phyloP scores from a whole-genome alignment of 2,888 invertebrate species.

The Mechanitis mazaeus region DNA sequence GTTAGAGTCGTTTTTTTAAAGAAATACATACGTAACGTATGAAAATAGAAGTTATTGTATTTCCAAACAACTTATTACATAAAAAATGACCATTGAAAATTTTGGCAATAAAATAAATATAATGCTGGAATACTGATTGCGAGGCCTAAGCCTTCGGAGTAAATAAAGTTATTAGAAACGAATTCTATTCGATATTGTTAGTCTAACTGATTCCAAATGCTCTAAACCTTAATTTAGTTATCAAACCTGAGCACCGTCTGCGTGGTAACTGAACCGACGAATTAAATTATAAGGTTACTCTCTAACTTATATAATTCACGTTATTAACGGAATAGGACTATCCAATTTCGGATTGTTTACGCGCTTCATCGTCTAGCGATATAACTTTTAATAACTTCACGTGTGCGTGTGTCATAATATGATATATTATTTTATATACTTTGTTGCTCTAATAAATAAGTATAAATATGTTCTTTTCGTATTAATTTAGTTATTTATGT shows the following conservation, averaged over 20 bases:
- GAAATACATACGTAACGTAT: too few relatives aligned
- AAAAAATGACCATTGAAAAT: neutral
- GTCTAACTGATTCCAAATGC: conserved; percentile 34
- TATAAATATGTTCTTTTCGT: too few relatives aligned
- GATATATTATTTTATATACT: too few relatives aligned
- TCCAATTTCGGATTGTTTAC: neutral
- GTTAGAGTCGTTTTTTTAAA: too few relatives aligned
- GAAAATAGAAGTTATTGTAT: too few relatives aligned
- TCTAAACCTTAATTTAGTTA: conserved; percentile 45
- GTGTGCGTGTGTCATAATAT: too few relatives aligned
- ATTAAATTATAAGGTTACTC: conserved; percentile 47
- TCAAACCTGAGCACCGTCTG: conserved; percentile 40
- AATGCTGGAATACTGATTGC: neutral
- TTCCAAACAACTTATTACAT: neutral
- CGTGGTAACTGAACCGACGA: conserved; percentile 39
- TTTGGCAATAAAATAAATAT: neutral
- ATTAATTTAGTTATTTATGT: too few relatives aligned
- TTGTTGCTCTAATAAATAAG: too few relatives aligned
- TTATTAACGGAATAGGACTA: conserved; percentile 32
- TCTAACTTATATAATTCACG: conserved; percentile 42
- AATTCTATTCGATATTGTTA: conserved; percentile 25
- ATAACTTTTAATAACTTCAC: too few relatives aligned
- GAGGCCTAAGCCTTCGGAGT: neutral
- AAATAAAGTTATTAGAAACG: conserved; percentile 24
- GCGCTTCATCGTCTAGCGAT: too few relatives aligned